A percentile compares a stretch with the other conserved stretches of the same genome.
phyloP scores from a whole-genome alignment of 2,888 invertebrate genomes.

The Ornithoptera alexandrae region DNA sequence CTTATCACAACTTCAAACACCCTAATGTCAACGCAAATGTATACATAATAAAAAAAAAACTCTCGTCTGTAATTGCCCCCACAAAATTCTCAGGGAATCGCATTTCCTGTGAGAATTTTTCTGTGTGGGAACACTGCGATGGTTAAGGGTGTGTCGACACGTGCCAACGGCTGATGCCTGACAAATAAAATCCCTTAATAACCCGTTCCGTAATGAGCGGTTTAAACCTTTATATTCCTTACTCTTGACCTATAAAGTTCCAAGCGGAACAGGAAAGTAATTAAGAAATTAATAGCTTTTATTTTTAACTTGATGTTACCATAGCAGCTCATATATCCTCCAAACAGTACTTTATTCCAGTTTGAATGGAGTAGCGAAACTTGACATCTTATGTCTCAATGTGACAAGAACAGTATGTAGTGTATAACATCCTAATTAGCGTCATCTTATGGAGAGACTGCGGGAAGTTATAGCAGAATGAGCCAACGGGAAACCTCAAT shows the following conservation, averaged over 20 bases:
- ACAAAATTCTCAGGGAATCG: slow-evolving; percentile 39
- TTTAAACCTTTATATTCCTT: slow-evolving; percentile 17
- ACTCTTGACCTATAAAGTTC: not conserved
- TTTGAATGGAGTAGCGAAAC: too few relatives aligned
- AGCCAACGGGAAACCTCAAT: too few relatives aligned
- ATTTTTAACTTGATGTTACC: too few relatives aligned
- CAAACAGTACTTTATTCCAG: too few relatives aligned
- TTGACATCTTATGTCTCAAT: too few relatives aligned
- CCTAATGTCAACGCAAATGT: slow-evolving; percentile 6
- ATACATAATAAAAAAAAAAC: slow-evolving; percentile 1
- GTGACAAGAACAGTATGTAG: too few relatives aligned
- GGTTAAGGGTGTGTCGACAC: slow-evolving; percentile 34
- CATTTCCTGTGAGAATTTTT: slow-evolving; percentile 51
- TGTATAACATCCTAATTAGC: too few relatives aligned
- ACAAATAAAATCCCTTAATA: slow-evolving; percentile 23
- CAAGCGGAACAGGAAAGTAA: not conserved
- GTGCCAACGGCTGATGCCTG: slow-evolving; percentile 32
- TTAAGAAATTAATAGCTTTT: too few relatives aligned
- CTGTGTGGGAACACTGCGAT: slow-evolving; percentile 42
- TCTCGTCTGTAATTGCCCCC: slow-evolving; percentile 10
- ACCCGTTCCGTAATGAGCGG: slow-evolving; percentile 1
- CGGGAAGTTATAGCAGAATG: too few relatives aligned
- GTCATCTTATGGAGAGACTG: too few relatives aligned
- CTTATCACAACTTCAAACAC: slow-evolving; percentile 12
- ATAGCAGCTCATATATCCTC: too few relatives aligned